Evolutionary conservation across 2,113 vertebrate species (phyloP).

Genomic region (Nannobrachium achirus): DNA sequence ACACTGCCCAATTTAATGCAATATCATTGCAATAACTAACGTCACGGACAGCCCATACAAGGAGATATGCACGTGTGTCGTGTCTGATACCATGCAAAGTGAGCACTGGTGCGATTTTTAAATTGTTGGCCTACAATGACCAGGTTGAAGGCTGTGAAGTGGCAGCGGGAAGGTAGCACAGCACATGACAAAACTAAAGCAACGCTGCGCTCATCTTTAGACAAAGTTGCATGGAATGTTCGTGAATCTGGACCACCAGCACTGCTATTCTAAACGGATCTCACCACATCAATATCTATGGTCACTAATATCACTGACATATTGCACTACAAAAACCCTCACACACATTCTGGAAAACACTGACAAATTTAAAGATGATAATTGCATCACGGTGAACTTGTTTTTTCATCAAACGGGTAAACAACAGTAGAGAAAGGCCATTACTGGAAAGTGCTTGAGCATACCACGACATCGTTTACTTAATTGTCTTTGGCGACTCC

Average conservation of each 20-base stretch:
- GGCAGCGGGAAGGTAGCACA: not conserved
- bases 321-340: slow-evolving; percentile 49
- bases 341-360: slow-evolving; percentile 44
- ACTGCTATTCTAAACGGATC: not conserved
- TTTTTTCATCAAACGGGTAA: slow-evolving; percentile 2
- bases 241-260: not conserved
- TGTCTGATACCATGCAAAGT: too few species aligned
- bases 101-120: too few species aligned
- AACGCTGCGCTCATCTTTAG: slow-evolving; percentile 7
- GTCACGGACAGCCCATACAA: too few species aligned
- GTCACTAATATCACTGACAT: slow-evolving; percentile 24
- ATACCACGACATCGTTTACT: slow-evolving; percentile 41
- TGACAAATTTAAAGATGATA: slow-evolving; percentile 41
- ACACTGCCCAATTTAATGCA: too few species aligned
- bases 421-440: slow-evolving; percentile 20
- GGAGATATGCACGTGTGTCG: too few species aligned
- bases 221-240: too few species aligned
- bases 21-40: too few species aligned
- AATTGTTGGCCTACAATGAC: too few species aligned
- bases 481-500: slow-evolving; percentile 58
- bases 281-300: not conserved
- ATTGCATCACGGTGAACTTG: slow-evolving; percentile 5
- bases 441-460: slow-evolving; percentile 25
- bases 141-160: too few species aligned
- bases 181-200: not conserved